Base-by-base conservation (phyloP, 2,888 invertebrate genomes). In the Polymixis flavicincta region DNA sequence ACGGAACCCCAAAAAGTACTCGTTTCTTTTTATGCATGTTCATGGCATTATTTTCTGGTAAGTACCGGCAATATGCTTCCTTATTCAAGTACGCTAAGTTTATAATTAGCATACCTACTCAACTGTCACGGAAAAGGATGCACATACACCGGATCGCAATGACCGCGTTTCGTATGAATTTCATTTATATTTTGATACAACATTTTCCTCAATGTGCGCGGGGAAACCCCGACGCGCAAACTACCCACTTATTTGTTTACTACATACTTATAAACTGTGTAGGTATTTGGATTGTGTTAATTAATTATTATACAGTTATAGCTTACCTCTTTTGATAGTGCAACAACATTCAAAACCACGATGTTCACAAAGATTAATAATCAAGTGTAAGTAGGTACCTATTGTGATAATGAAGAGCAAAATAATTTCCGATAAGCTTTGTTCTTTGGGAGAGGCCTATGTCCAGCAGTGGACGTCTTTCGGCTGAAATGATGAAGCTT, bases 111-210 rank as follows among this genome's bases (percentile, higher is more conserved):
- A 69, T 32, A 37, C 4, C 5, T 5, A 19, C 13, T n/a, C 28
- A 17, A 25, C 32, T 17, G 25, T 45, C 45, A n/a, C 48, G 72
- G 73, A 76, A 80, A 45, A 28, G 60, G 57, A 50, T 37, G 54
- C 66, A 45, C 5, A 13, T 25, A n/a, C 42, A 42, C 50, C 50
- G 52, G 59, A 71, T 54, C 2, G n/a, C 74, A 73, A 55, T 80
- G 76, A 61, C 80, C 74, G 76, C 60, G 1, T 22, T 76, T 73
- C 48, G 0, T 6, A 13, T 42, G 73, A 80, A 80, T 72, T 76
- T 37, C 11, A 79, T 71, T 48, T 32, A 50, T 14, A 78, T 69
- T 48, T 60, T 14, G 8, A 37, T n/a, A 17, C n/a, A 48, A 9
- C 7, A 37, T 76, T 76, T 76, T 76, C 76, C 76, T 76, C 61